Evolutionary conservation across 2,797 vertebrate genomes (phyloP).

Genomic region (Ibycter americanus): DNA sequence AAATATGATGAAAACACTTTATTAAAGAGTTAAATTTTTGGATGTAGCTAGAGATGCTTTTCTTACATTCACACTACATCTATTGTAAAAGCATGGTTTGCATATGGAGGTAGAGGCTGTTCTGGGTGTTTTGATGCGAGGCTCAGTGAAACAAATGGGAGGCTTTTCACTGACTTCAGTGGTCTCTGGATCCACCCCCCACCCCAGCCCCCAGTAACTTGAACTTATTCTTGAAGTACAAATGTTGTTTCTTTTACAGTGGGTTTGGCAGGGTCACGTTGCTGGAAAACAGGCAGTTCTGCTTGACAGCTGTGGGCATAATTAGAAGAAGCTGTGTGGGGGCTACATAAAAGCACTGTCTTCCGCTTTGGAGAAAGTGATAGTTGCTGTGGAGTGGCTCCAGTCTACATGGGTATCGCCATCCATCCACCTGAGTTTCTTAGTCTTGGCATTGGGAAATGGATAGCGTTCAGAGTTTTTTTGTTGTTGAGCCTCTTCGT

Average conservation of each 20-base stretch:
- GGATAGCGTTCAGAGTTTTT: not conserved
- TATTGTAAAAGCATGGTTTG: not conserved
- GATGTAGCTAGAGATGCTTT: not conserved
- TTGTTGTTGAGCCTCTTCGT: not conserved
- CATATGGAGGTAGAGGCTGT: not conserved
- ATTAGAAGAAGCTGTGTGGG: not conserved
- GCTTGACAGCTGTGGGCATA: not conserved
- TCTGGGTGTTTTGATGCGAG: not conserved
- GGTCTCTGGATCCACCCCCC: not conserved
- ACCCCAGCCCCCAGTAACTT: not conserved
- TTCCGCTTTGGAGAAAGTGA: not conserved
- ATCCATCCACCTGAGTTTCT: not conserved
- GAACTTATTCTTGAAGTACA: not conserved
- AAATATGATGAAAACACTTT: not conserved
- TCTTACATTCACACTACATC: not conserved
- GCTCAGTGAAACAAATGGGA: not conserved
- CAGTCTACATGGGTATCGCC: not conserved
- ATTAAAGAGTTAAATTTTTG: not conserved
- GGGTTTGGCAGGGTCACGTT: constrained; percentile 10
- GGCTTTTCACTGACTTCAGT: not conserved
- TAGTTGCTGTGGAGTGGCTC: not conserved
- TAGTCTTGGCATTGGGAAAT: not conserved
- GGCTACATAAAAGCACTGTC: not conserved
- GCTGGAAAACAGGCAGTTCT: not conserved
- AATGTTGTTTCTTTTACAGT: not conserved